phyloP scores from a whole-genome alignment of 2,888 invertebrate genomes.

The Macrosiphum euphorbiae region DNA sequence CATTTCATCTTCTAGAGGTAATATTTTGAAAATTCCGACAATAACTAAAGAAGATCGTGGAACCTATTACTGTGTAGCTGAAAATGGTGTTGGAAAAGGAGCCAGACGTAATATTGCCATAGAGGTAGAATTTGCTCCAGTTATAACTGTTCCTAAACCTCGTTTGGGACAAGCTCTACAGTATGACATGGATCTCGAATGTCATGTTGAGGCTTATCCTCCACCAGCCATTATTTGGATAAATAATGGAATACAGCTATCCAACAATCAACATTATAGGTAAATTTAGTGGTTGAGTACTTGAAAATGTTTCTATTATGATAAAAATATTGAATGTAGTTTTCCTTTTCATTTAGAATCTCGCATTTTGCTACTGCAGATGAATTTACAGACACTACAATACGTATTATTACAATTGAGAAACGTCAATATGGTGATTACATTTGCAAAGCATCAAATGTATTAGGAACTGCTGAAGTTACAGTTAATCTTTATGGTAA shows the following conservation, averaged over 20 bases:
- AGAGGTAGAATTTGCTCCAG: slow-evolving; percentile 91
- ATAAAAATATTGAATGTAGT: not conserved
- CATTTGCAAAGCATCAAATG: slow-evolving; percentile 89
- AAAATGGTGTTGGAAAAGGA: slow-evolving; percentile 89
- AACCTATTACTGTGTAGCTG: slow-evolving; percentile 93
- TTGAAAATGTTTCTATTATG: not conserved
- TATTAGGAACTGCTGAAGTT: slow-evolving; percentile 85
- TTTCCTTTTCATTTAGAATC: slow-evolving; percentile 73
- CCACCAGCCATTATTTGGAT: slow-evolving; percentile 93
- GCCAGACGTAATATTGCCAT: slow-evolving; percentile 88
- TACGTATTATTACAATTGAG: slow-evolving; percentile 90
- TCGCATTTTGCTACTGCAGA: slow-evolving; percentile 93
- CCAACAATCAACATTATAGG: slow-evolving; percentile 91
- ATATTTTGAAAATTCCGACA: slow-evolving; percentile 81
- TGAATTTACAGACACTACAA: slow-evolving; percentile 90
- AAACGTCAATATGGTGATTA: slow-evolving; percentile 90
- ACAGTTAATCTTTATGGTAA: slow-evolving; percentile 59
- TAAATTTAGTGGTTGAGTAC: slow-evolving; percentile 67
- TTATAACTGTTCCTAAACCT: slow-evolving; percentile 86
- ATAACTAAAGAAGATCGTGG: slow-evolving; percentile 91
- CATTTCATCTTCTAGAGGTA: slow-evolving; percentile 76
- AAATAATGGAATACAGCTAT: slow-evolving; percentile 84
- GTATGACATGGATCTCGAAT: slow-evolving; percentile 94
- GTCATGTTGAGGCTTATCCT: slow-evolving; percentile 90
- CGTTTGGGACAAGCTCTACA: slow-evolving; percentile 89